Percentiles rank a stretch among this genome's conserved stretches.
Conservation (phyloP, 2,888 invertebrate genomes). For the Drosophila differens region DNA sequence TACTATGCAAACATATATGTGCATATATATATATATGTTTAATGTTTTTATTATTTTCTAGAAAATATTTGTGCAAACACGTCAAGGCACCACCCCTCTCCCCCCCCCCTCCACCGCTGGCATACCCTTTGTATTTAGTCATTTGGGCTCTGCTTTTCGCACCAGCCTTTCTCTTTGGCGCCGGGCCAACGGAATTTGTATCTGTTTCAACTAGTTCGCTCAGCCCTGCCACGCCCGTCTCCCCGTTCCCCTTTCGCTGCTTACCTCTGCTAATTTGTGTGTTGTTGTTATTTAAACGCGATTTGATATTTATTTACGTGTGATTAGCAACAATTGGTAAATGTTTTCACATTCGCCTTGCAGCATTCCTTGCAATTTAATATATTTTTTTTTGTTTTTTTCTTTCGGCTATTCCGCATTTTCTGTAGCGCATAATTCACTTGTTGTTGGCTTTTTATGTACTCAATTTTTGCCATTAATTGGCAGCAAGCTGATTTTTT, state of each 20-base stretch:
- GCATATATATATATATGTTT: conserved; percentile 18
- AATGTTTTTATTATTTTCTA: conserved; percentile 57
- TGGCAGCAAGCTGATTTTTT: conserved; percentile 24
- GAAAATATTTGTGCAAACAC: conserved; percentile 73
- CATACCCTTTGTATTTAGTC: conserved; percentile 21
- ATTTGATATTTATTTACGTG: conserved; percentile 74
- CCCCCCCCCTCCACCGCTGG: not conserved
- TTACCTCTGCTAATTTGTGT: conserved; percentile 30
- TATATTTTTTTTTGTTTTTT: conserved; percentile 10
- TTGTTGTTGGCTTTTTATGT: conserved; percentile 21
- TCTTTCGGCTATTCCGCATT: conserved; percentile 6
- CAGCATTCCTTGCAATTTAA: conserved; percentile 35
- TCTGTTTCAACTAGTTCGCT: conserved; percentile 71
- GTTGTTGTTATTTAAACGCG: conserved; percentile 52
- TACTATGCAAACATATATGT: conserved; percentile 22
- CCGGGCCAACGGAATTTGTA: conserved; percentile 71
- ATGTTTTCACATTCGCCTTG: conserved; percentile 29
- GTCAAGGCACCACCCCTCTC: conserved; percentile 52
- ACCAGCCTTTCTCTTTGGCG: conserved; percentile 43
- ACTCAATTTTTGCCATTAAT: conserved; percentile 50
- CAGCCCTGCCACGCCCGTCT: not conserved
- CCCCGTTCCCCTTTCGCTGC: not conserved
- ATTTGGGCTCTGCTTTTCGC: conserved; percentile 40
- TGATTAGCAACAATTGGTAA: conserved; percentile 60
- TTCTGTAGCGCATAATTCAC: conserved; percentile 11